Base-by-base conservation (phyloP, 2,113 vertebrate genomes). In the Hippopotamus amphibius region DNA sequence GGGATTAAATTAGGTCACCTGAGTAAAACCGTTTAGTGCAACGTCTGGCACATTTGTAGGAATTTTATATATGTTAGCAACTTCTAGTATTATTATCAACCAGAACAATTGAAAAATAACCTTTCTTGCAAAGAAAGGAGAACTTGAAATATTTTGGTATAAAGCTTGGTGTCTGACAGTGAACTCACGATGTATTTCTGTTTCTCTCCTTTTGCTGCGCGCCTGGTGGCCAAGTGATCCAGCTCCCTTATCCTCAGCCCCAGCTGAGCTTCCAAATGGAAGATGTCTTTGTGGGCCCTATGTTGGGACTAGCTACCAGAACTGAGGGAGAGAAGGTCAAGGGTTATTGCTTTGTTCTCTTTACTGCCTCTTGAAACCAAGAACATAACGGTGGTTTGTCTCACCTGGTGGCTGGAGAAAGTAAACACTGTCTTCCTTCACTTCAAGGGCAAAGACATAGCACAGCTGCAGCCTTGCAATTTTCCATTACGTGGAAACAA, bases 121-220 rank as follows among this genome's bases (percentile, higher is more conserved):
- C 26, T 87, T 80, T 84, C 43, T 81, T 77, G 48, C 68, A 61
- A 79, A 86, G 71, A 82, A 84, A 84, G 33, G 72, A 84, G 94
- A 92, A 26, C 50, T 59, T 55, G 14, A 68, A 69, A 46, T 61
- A 65, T 46, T 90, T 86, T 28, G n/a, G 13, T 46, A 37, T 43
- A 61, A 76, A 43, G 1, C 26, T 28, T 48, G 59, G 33, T 69
- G 17, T 41, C 46, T 87, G 59, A 53, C 68, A 89, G 71, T 28
- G 79, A 84, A 17, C 14, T 63, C 26, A 50, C n/a, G 30, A 48
- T 5, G 17, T 71, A 26, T 55, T 94, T 89, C 66, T 41, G 16
- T n/a, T 61, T 90, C 9, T 55, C 5, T 55, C 3, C 19, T 82
- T 43, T 28, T 28, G 12, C 46, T 76, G 71, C 26, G 85, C 1